These are phyloP conservation scores for Drosophila quadrilineata DNA, from an alignment of 1,140 invertebrate genomes.

Conservation along the genomic window DNA sequence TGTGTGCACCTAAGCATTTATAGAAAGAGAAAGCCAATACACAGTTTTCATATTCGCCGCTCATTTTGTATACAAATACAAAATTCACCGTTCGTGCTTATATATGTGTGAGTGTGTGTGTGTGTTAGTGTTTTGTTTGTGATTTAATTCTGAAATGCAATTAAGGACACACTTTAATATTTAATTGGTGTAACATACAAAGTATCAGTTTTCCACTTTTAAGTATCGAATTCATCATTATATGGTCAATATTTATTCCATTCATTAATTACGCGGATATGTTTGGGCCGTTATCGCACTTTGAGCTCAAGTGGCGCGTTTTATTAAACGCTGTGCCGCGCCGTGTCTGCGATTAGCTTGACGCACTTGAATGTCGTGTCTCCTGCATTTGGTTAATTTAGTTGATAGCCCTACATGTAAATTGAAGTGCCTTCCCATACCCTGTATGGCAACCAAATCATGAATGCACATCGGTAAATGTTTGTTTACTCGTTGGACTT, in stretches of 20 bases:
- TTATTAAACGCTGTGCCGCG: constrained; percentile 39
- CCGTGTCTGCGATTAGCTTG: constrained; percentile 30
- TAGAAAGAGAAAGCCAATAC: constrained; percentile 42
- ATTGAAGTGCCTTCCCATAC: constrained; percentile 17
- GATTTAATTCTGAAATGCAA: constrained; percentile 32
- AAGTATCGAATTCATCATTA: constrained; percentile 1
- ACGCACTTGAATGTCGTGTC: constrained; percentile 8
- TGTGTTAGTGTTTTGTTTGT: constrained; percentile 7
- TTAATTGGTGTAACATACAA: background rate
- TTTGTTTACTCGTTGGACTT: background rate
- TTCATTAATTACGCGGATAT: constrained; percentile 50
- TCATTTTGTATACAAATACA: constrained; percentile 6
- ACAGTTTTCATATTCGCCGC: constrained; percentile 17
- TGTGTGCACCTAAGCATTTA: background rate
- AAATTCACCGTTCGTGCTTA: background rate
- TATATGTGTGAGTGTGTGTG: background rate
- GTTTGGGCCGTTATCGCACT: constrained; percentile 31
- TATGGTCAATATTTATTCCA: background rate
- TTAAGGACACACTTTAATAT: constrained; percentile 12
- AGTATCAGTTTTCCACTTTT: background rate
- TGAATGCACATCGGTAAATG: background rate
- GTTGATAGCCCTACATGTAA: constrained; percentile 16
- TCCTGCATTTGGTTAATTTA: constrained; percentile 32
- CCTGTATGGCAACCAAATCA: background rate
- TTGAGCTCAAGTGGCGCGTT: constrained; percentile 64